Conservation (phyloP, 1,140 invertebrate genomes). For the Bombus vancouverensis region DNA sequence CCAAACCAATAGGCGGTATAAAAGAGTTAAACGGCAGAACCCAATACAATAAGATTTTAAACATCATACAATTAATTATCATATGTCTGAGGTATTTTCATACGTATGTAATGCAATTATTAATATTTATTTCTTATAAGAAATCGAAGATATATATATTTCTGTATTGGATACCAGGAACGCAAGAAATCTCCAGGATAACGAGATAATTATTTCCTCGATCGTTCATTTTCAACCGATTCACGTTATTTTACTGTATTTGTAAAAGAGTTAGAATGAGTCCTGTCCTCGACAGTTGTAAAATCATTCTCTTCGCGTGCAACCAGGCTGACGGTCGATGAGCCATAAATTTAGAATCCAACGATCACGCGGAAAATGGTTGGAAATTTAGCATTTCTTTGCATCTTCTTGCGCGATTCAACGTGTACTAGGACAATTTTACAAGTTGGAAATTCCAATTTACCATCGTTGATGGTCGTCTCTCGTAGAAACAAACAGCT, state of each 20-base stretch:
- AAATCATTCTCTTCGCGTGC: not conserved
- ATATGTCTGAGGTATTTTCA: too few species aligned
- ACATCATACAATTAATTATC: too few species aligned
- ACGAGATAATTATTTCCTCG: not conserved
- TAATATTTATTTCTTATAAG: not conserved
- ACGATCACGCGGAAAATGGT: too few species aligned
- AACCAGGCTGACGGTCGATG: too few species aligned
- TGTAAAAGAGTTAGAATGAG: not conserved
- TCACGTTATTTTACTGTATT: not conserved
- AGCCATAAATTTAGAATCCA: too few species aligned
- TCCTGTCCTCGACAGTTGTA: not conserved
- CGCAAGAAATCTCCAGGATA: not conserved
- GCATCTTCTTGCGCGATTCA: not conserved
- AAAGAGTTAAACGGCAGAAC: too few species aligned
- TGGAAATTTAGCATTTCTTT: fast-evolving
- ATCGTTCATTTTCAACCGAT: not conserved
- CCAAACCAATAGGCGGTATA: too few species aligned
- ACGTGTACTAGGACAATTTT: not conserved
- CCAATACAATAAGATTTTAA: too few species aligned
- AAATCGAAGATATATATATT: too few species aligned
- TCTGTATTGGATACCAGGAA: not conserved
- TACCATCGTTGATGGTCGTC: too few species aligned
- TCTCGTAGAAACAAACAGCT: too few species aligned
- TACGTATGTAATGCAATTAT: not conserved
- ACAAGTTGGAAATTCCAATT: not conserved